Evolutionary conservation across 2,888 invertebrate genomes (phyloP).

Genomic region (Noctua fimbriata): DNA sequence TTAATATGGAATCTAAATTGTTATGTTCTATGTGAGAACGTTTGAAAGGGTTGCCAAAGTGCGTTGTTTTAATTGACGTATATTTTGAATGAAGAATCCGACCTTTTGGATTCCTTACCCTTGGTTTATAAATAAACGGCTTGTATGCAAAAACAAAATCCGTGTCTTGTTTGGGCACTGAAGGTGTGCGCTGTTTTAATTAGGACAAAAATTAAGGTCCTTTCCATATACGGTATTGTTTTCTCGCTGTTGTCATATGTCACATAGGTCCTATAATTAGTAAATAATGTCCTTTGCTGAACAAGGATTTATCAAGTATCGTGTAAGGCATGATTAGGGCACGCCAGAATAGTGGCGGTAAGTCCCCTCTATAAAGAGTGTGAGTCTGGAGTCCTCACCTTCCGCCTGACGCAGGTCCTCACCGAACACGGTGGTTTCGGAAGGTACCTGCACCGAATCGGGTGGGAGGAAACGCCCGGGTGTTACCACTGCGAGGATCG

Average conservation of each 20-base stretch:
- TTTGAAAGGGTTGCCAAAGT: constrained; percentile 36
- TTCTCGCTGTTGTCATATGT: constrained; percentile 32
- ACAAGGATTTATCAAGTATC: constrained; percentile 40
- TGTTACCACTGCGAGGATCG: too few species aligned
- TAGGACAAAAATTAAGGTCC: not conserved
- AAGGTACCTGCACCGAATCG: too few species aligned
- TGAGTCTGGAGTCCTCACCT: too few species aligned
- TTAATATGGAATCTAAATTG: constrained; percentile 60
- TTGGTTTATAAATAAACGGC: constrained; percentile 11
- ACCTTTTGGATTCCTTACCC: constrained; percentile 2
- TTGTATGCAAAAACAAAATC: constrained; percentile 11
- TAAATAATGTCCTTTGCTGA: constrained; percentile 33
- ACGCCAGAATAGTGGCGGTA: too few species aligned
- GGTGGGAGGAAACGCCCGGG: too few species aligned
- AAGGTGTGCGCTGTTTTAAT: constrained; percentile 13
- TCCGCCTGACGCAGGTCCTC: too few species aligned
- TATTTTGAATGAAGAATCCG: constrained; percentile 7
- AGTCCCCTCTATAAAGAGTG: too few species aligned
- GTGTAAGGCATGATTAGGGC: not conserved
- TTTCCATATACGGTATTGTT: constrained; percentile 10
- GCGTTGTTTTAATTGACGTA: constrained; percentile 6
- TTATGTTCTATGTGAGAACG: constrained; percentile 27
- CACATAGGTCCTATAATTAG: constrained; percentile 26
- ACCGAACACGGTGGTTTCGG: too few species aligned
- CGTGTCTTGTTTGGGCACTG: not conserved